Evolutionary conservation across 2,113 vertebrate species (phyloP).

Genomic region (Leptosomus discolor): DNA sequence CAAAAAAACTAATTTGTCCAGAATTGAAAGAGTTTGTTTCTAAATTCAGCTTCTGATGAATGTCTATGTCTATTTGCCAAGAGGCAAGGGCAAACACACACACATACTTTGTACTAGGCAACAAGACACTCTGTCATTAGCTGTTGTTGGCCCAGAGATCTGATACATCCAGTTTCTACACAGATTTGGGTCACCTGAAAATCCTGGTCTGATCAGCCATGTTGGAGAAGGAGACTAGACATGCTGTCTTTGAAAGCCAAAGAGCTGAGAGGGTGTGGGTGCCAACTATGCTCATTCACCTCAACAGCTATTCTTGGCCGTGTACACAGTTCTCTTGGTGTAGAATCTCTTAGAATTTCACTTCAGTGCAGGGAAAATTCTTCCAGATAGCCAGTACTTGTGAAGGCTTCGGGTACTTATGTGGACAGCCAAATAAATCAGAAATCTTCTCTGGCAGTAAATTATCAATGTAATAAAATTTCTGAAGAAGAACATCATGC

Average conservation of each 20-base stretch:
- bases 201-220: not conserved
- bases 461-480: not conserved
- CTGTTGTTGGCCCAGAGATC: not conserved
- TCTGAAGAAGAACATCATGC: not conserved
- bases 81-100: not conserved
- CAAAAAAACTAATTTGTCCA: not conserved
- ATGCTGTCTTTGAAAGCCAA: not conserved
- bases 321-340: not conserved
- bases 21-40: not conserved
- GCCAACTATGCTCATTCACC: not conserved
- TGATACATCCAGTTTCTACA: not conserved
- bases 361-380: not conserved
- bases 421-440: not conserved
- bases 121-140: not conserved
- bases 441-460: not conserved
- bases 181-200: not conserved
- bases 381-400: not conserved
- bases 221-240: not conserved
- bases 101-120: not conserved
- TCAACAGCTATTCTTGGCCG: not conserved
- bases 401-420: not conserved
- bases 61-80: not conserved
- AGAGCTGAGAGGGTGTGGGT: not conserved
- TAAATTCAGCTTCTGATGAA: not conserved
- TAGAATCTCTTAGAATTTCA: not conserved